phyloP scores from a whole-genome alignment of 2,113 vertebrate genomes.

The Vombatus ursinus region DNA sequence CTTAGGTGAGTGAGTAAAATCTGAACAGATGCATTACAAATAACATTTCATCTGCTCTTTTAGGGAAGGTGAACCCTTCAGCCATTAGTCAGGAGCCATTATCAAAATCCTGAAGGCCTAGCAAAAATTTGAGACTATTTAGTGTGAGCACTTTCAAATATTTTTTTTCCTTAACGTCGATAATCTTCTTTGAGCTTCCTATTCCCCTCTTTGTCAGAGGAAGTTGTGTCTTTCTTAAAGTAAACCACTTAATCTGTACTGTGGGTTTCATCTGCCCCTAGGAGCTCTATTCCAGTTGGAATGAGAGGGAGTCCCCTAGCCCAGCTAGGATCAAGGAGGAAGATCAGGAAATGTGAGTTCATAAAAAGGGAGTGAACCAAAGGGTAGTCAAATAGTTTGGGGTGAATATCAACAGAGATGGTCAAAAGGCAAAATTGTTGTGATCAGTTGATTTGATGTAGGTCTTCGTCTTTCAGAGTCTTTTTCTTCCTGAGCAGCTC shows the following conservation, averaged over 20 bases:
- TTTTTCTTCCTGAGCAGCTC: not conserved
- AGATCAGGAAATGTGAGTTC: not conserved
- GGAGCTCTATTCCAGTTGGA: not conserved
- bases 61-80: not conserved
- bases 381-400: not conserved
- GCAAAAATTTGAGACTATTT: constrained; percentile 12
- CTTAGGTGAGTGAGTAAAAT: constrained; percentile 68
- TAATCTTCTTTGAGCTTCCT: not conserved
- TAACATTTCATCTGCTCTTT: not conserved
- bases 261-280: not conserved
- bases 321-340: not conserved
- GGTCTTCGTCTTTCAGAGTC: not conserved
- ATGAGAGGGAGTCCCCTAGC: not conserved
- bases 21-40: constrained; percentile 5
- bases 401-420: not conserved
- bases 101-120: constrained; percentile 23
- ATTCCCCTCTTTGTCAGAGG: not conserved
- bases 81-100: not conserved
- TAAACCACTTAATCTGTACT: not conserved
- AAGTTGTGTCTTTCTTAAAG: not conserved
- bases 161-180: not conserved
- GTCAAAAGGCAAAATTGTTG: not conserved
- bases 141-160: not conserved
- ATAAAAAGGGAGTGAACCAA: not conserved
- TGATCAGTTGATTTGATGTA: not conserved